Conservation (phyloP, 2,888 invertebrate genomes). For the Euplagia quadripunctaria region DNA sequence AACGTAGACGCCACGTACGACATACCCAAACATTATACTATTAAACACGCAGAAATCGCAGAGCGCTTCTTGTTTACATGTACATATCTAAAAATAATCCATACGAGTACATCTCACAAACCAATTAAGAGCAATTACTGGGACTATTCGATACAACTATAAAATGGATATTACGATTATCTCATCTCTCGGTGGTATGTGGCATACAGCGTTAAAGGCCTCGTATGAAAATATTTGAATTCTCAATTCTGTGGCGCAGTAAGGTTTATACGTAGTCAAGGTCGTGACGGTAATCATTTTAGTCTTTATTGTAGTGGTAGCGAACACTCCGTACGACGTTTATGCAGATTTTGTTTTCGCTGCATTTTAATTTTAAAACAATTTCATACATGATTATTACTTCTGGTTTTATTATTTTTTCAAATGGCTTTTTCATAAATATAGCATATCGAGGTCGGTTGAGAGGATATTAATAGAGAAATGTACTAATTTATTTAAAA, state of each 20-base stretch:
- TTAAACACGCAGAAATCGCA: neutral
- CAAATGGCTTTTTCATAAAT: neutral
- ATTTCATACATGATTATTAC: neutral
- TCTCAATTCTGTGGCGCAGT: conserved; percentile 44
- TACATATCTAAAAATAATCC: conserved; percentile 53
- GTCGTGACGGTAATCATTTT: conserved; percentile 48
- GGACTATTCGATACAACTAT: conserved; percentile 23
- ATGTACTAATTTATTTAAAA: neutral
- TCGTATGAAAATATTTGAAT: conserved; percentile 43
- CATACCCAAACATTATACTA: too few relatives aligned
- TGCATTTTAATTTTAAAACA: conserved; percentile 13
- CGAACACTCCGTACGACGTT: conserved; percentile 27
- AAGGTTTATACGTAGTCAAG: conserved; percentile 45
- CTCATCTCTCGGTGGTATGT: conserved; percentile 43
- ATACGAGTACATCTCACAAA: conserved; percentile 34
- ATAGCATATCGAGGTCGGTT: neutral
- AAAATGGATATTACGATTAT: conserved; percentile 43
- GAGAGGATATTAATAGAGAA: neutral
- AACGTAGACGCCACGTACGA: too few relatives aligned
- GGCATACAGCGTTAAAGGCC: conserved; percentile 26
- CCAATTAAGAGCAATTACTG: conserved; percentile 31
- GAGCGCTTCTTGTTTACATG: conserved; percentile 29
- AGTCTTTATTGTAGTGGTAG: conserved; percentile 39
- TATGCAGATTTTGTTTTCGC: conserved; percentile 22
- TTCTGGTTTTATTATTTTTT: neutral